A percentile compares a stretch with the other conserved stretches of the same genome.
Conservation (phyloP, 2,888 invertebrate species). For the Tineola bisselliella region DNA sequence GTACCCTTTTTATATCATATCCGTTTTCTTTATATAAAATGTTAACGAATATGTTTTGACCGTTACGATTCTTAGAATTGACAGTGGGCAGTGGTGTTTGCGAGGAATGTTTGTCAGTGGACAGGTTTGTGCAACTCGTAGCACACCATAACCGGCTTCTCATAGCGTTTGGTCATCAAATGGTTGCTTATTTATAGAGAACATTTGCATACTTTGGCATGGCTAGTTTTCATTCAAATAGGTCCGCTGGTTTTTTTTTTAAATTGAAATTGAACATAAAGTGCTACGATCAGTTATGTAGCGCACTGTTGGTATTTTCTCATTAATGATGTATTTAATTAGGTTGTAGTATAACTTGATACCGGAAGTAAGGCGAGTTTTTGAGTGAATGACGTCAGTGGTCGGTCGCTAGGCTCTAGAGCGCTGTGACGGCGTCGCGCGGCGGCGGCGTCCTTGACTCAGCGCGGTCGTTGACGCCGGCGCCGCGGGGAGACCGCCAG, state of each 20-base stretch:
- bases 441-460: constrained; percentile 15
- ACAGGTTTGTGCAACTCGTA: constrained; percentile 12
- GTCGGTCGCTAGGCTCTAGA: constrained; percentile 1
- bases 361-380: constrained; percentile 1
- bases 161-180: neutral
- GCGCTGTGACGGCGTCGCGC: neutral
- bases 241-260: neutral
- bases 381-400: constrained; percentile 8
- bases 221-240: neutral
- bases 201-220: neutral
- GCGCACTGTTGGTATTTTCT: neutral
- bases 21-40: neutral
- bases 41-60: neutral
- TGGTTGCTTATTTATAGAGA: neutral
- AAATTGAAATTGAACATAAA: neutral
- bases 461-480: constrained; percentile 15
- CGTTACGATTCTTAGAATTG: constrained; percentile 8
- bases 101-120: constrained; percentile 7
- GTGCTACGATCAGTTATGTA: too few species aligned
- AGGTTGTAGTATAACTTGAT: neutral
- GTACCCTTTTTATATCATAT: neutral
- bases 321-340: neutral
- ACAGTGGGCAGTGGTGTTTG: neutral
- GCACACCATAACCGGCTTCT: neutral
- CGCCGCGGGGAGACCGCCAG: constrained; percentile 14